phyloP scores from a whole-genome alignment of 2,797 vertebrate species.

The Sebastes flavidus region DNA sequence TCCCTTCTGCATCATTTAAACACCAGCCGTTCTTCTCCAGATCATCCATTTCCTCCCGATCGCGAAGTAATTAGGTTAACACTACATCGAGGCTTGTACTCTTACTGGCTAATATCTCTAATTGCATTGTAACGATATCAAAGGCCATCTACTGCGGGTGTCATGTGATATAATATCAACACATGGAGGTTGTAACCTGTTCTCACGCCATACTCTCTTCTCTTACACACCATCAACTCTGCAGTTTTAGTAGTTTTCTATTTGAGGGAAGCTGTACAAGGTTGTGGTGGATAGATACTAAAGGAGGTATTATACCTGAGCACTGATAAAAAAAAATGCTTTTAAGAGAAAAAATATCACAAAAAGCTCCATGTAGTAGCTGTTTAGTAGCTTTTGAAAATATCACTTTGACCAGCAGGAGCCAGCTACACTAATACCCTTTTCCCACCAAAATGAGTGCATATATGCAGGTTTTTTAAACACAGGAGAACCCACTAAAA shows the following conservation, averaged over 20 bases:
- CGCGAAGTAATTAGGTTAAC: conserved; percentile 66
- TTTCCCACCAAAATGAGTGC: too few relatives aligned
- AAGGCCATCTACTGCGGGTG: conserved; percentile 44
- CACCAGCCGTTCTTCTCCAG: conserved; percentile 32
- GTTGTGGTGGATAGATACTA: background rate
- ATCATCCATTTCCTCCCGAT: conserved; percentile 67
- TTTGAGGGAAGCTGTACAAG: background rate
- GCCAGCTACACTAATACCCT: background rate
- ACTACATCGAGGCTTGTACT: conserved; percentile 62
- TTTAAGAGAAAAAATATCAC: background rate
- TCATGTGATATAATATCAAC: conserved; percentile 48
- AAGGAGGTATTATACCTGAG: background rate
- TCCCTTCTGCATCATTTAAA: conserved; percentile 53
- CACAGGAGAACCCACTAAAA: too few relatives aligned
- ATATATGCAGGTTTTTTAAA: too few relatives aligned
- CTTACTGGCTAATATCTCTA: conserved; percentile 60
- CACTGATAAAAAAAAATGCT: background rate
- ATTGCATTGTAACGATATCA: conserved; percentile 66
- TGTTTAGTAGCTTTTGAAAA: background rate
- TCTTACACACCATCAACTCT: background rate
- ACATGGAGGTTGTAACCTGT: conserved; percentile 23
- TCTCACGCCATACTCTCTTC: conserved; percentile 10
- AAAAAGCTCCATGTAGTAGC: background rate
- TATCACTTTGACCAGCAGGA: background rate
- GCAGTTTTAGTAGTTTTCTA: conserved; percentile 1